Percentiles rank a stretch among this genome's conserved stretches.
phyloP scores from a whole-genome alignment of 1,140 invertebrate species.

The Sitophilus oryzae region DNA sequence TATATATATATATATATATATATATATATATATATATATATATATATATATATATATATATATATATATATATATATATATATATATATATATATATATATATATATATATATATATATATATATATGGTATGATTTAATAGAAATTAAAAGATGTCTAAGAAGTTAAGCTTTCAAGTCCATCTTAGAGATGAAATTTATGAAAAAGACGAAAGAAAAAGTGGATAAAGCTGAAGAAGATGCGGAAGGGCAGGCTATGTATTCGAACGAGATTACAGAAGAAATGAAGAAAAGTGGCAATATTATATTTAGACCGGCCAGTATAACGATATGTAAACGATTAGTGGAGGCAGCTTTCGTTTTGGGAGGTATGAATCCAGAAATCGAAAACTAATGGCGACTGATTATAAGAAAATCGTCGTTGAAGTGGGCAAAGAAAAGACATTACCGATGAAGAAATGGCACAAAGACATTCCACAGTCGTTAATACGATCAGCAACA shows the following conservation, averaged over 20 bases:
- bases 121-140: too few relatives aligned
- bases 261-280: constrained; percentile 44
- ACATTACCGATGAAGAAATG: constrained; percentile 68
- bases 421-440: constrained; percentile 50
- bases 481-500: constrained; percentile 45
- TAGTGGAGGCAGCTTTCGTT: constrained; percentile 75
- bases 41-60: too few relatives aligned
- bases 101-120: too few relatives aligned
- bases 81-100: too few relatives aligned
- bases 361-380: constrained; percentile 86
- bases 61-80: too few relatives aligned
- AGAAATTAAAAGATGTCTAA: neutral
- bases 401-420: constrained; percentile 47
- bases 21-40: too few relatives aligned
- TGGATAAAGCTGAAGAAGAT: constrained; percentile 68
- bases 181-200: constrained; percentile 83
- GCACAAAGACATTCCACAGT: constrained; percentile 46
- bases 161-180: constrained; percentile 54
- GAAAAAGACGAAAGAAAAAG: constrained; percentile 79
- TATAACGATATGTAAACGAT: constrained; percentile 65
- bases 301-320: constrained; percentile 67
- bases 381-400: constrained; percentile 65
- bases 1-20: too few relatives aligned
- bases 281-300: constrained; percentile 57
- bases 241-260: constrained; percentile 59